Base-by-base conservation (phyloP, 2,113 vertebrate species). In the Chloroceryle aenea region DNA sequence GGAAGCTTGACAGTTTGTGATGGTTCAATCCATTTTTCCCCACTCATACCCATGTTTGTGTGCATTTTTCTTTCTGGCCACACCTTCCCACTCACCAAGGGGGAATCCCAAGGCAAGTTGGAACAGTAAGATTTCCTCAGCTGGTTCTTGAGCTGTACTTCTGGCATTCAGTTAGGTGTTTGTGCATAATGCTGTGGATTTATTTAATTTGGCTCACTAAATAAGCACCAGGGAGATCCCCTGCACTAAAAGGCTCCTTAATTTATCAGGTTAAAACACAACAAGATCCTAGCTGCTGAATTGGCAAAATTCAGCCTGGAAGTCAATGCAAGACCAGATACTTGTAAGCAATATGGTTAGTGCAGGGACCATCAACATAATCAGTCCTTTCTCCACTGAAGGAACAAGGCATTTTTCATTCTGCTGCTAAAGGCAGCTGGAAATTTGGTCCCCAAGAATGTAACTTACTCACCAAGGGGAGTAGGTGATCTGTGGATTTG, bases 261-360 rank as follows among this genome's bases (percentile, higher is more conserved):
- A 66, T 94, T 93, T 94, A 89, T 76, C 55, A 71, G 47, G 82
- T 68, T 87, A 92, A 89, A 78, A 87, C 81, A 67, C 69, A 80
- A 74, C 30, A 61, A 72, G 43, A 23, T 93, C 62, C 52, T 58
- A 25, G 56, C n/a, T 79, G 72, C 68, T 84, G 77, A 91, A 67
- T 6, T 26, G 32, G 76, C 87, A 94, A 85, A 93, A 84, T 63
- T 82, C 80, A 87, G 30, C 52, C 81, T 89, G 74, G 55, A 89
- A 85, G 62, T 78, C 67, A 75, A 27, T 56, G 61, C 58, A 30
- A 32, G 62, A 76, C 50, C 47, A 40, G 78, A 34, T 30, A 30
- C 18, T 40, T 29, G n/a, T 12, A 34, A 73, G 64, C 36, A 89
- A 4, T n/a, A 5, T 0, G 0, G 32, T 62, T 66, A 56, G 55